Evolutionary conservation across 2,888 invertebrate species (phyloP), one percentile per base, ranked within the genome.

Genomic region (Eustalomyia histrio): DNA sequence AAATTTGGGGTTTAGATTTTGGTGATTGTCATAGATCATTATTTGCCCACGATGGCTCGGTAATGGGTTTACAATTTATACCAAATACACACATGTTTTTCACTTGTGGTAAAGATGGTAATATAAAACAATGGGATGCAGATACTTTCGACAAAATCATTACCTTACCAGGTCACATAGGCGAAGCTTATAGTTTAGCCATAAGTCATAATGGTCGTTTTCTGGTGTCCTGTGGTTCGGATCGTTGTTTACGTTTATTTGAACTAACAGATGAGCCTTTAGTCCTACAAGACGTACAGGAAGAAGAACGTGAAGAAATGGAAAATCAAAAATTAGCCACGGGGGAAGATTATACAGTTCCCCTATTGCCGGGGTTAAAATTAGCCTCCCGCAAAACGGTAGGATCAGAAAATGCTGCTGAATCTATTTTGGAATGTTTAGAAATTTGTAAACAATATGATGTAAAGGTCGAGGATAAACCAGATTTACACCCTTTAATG

Each of bases 1-100:
- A 99, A 92, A 95, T 99, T 82, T 99, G 99, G 99, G 99, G 99
- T 43, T 93, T 99, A 91, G 98, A 99, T 91, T 99, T 98, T 90
- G 99, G 99, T n/a, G 98, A 99, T 90, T 99, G 98, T 86, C 99
- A 98, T 91, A 94, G 94, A 87, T 98, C 98, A 0, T 93, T 99
- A 84, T 97, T 98, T 90, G 99, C 98, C 0, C 99, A 99, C 90
- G 97, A 99, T 86, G 98, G 98, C 90, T 96, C 98, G 0, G 94
- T 99, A 10, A 97, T 97, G 78, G 94, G 95, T 39, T 89, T 99
- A 39, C 94, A 95, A 86, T 99, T 99, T 88, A 94, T 98, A 18
- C 96, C 97, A 0, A 94, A 93, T 84, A 98, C 97, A 4, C 99
- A 99, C 90, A 94, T 97, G 89, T 95, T 99, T 88, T 99, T 99